These are phyloP conservation scores for Zygaena filipendulae DNA, from an alignment of 2,888 invertebrate genomes.

Conservation along the genomic window DNA sequence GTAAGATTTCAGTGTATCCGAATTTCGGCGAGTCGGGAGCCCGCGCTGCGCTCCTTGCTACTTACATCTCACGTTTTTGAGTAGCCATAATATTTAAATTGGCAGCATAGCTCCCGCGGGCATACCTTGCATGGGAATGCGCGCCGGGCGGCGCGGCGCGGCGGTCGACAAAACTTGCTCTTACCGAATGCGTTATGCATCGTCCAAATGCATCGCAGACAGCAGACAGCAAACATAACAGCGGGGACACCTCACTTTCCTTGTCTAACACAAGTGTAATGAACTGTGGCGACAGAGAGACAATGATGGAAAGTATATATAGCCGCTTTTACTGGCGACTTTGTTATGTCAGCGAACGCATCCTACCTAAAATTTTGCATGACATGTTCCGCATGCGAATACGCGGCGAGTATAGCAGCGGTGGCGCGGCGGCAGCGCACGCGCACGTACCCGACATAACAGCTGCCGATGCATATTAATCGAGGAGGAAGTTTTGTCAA, in stretches of 20 bases:
- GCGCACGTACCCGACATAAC: constrained; percentile 53
- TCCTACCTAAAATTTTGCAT: constrained; percentile 68
- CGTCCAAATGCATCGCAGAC: constrained; percentile 44
- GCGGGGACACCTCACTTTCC: constrained; percentile 42
- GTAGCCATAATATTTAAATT: constrained; percentile 67
- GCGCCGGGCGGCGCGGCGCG: too few species aligned
- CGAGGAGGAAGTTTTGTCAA: constrained; percentile 65
- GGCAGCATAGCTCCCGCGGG: constrained; percentile 62
- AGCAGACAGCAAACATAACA: too few species aligned
- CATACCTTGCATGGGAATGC: constrained; percentile 66
- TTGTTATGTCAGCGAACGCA: constrained; percentile 54
- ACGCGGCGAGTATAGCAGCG: constrained; percentile 27
- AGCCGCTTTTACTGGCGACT: constrained; percentile 45
- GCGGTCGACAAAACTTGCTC: constrained; percentile 59
- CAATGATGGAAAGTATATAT: constrained; percentile 43
- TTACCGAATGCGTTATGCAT: constrained; percentile 57
- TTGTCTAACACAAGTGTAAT: constrained; percentile 42
- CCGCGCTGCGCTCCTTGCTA: constrained; percentile 61
- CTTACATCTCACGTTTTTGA: constrained; percentile 65
- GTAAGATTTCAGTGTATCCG: constrained; percentile 47
- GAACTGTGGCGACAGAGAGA: constrained; percentile 41
- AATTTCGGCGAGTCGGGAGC: constrained; percentile 43
- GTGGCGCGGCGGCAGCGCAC: constrained; percentile 33
- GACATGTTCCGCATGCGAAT: constrained; percentile 63
- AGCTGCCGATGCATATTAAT: constrained; percentile 66